Evolutionary conservation across 2,888 invertebrate genomes (phyloP).

Genomic region (Prosopocoilus inquinatus): DNA sequence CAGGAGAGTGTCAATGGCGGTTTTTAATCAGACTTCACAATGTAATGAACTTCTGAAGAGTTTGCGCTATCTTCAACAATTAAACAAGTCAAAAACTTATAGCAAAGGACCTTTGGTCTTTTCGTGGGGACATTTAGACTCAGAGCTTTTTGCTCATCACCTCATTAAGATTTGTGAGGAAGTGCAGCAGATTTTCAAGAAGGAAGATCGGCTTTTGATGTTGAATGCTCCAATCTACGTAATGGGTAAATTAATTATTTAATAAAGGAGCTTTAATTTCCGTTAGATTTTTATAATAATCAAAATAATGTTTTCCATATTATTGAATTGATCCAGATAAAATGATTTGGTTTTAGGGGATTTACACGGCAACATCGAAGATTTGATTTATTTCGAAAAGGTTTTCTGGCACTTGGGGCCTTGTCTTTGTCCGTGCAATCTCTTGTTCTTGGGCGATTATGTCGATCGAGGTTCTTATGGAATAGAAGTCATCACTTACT

Average conservation of each 20-base stretch:
- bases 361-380: conserved; percentile 71
- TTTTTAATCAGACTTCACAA: conserved; percentile 56
- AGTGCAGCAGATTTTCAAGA: conserved; percentile 51
- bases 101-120: conserved; percentile 28
- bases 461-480: conserved; percentile 71
- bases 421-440: conserved; percentile 60
- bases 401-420: conserved; percentile 69
- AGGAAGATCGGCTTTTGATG: conserved; percentile 56
- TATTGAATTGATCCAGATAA: background rate
- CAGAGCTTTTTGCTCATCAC: conserved; percentile 50
- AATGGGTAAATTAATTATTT: conserved; percentile 47
- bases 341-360: conserved; percentile 55
- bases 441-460: conserved; percentile 75
- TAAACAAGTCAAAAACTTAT: conserved; percentile 29
- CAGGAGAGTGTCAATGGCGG: conserved; percentile 49
- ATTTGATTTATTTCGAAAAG: conserved; percentile 67
- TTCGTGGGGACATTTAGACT: conserved; percentile 43
- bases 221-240: conserved; percentile 58
- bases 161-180: conserved; percentile 54
- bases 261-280: no score
- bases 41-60: conserved; percentile 59
- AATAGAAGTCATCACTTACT: conserved; percentile 67
- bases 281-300: no score
- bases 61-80: conserved; percentile 52
- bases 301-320: background rate